A percentile compares a stretch with the other conserved stretches of the same genome.
phyloP scores from a whole-genome alignment of 2,888 invertebrate genomes.

The Tetropium fuscum region DNA sequence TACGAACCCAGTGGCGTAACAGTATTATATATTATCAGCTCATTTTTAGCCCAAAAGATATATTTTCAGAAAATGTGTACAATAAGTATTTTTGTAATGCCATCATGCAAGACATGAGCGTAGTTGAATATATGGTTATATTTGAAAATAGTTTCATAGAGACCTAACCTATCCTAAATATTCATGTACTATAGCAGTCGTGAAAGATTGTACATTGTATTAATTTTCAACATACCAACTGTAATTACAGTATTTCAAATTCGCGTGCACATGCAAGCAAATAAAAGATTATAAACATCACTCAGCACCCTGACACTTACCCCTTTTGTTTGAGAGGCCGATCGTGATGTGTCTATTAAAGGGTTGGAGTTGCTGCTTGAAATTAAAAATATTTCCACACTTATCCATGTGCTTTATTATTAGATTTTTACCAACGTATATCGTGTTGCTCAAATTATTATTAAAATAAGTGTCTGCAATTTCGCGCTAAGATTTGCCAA shows the following conservation, averaged over 20 bases:
- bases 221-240: not conserved
- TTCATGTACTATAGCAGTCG: no score
- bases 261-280: slow-evolving; percentile 18
- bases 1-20: no score
- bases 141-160: no score
- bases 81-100: no score
- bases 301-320: slow-evolving; percentile 15
- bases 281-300: slow-evolving; percentile 22
- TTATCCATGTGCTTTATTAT: slow-evolving; percentile 7
- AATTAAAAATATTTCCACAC: slow-evolving; percentile 13
- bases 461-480: slow-evolving; percentile 19
- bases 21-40: no score
- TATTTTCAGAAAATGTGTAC: no score
- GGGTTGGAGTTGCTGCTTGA: slow-evolving; percentile 16
- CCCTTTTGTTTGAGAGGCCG: slow-evolving; percentile 24
- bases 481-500: not conserved
- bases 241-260: slow-evolving; percentile 6
- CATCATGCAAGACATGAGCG: no score
- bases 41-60: no score
- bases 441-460: slow-evolving; percentile 22
- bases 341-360: slow-evolving; percentile 21
- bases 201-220: no score
- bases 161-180: no score
- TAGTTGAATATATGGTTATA: no score
- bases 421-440: slow-evolving; percentile 13